Conservation (phyloP, 2,888 invertebrate species). For the Rhaphigaster nebulosa region DNA sequence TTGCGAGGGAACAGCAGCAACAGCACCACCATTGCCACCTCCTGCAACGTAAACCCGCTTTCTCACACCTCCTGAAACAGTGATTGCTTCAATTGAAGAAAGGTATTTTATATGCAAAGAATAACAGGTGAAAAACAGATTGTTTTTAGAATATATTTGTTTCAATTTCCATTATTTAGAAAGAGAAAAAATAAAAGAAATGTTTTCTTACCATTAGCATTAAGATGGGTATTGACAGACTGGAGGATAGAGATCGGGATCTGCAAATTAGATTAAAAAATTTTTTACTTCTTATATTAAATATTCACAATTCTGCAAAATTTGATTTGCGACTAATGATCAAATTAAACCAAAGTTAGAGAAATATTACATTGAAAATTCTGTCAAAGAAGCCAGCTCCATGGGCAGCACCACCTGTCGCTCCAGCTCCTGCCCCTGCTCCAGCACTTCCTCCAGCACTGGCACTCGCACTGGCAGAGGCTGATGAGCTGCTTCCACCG, state of each 20-base stretch:
- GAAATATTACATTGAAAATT: conserved; percentile 64
- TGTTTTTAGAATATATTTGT: too few species aligned
- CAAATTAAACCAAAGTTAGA: neutral
- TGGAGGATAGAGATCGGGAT: conserved; percentile 66
- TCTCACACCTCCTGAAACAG: conserved; percentile 47
- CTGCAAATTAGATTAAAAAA: conserved; percentile 62
- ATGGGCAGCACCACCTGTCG: neutral
- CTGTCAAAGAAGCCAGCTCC: conserved; percentile 63
- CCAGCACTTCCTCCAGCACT: conserved; percentile 60
- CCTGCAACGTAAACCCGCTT: conserved; percentile 48
- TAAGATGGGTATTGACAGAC: conserved; percentile 65
- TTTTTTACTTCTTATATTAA: neutral
- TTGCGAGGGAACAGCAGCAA: conserved; percentile 38
- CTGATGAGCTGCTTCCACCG: conserved; percentile 58
- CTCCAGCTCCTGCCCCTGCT: conserved; percentile 56
- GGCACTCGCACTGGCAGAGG: conserved; percentile 57
- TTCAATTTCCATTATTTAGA: neutral
- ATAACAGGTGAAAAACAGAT: neutral
- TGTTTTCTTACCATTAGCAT: conserved; percentile 63
- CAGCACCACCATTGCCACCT: conserved; percentile 52
- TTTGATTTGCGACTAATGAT: neutral
- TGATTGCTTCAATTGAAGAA: neutral
- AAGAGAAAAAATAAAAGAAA: neutral
- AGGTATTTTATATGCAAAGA: neutral
- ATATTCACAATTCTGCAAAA: neutral